Evolutionary conservation across 2,113 vertebrate species (phyloP).

Genomic region (Eidolon helvum): DNA sequence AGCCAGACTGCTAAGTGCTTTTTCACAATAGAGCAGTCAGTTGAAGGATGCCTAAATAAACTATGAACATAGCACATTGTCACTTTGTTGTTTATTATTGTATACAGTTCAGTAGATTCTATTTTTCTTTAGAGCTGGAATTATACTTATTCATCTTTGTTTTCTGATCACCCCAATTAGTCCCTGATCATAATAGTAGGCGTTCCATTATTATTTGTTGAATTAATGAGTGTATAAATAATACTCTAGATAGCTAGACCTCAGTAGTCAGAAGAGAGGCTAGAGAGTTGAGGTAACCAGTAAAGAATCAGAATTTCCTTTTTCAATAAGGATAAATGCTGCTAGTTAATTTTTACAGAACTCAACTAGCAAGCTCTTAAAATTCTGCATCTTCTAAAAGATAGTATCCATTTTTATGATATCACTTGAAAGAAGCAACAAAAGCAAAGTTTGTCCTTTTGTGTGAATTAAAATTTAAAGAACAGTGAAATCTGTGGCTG

Average conservation of each 20-base stretch:
- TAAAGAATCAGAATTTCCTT: neutral
- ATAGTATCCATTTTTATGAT: neutral
- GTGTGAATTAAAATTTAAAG: slow-evolving; percentile 20
- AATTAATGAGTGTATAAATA: neutral
- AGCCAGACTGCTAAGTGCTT: neutral
- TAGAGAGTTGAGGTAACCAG: neutral
- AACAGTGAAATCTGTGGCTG: neutral
- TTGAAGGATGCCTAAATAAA: neutral
- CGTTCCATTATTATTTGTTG: neutral
- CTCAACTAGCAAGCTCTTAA: neutral
- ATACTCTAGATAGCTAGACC: neutral
- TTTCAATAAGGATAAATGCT: neutral
- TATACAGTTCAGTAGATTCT: neutral
- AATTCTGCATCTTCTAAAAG: neutral
- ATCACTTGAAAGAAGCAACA: neutral
- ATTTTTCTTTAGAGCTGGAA: neutral
- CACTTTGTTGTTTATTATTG: neutral
- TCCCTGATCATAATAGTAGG: neutral
- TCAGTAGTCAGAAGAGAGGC: neutral
- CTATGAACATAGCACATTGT: neutral
- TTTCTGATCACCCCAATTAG: neutral
- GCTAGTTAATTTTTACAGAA: neutral
- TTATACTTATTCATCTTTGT: neutral
- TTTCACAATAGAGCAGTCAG: neutral
- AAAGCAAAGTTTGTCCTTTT: neutral